A percentile compares a stretch with the other conserved stretches of the same genome.
These are phyloP conservation scores for Zosterops japonicus DNA, from an alignment of 2,113 vertebrate genomes.

Conservation along the genomic window DNA sequence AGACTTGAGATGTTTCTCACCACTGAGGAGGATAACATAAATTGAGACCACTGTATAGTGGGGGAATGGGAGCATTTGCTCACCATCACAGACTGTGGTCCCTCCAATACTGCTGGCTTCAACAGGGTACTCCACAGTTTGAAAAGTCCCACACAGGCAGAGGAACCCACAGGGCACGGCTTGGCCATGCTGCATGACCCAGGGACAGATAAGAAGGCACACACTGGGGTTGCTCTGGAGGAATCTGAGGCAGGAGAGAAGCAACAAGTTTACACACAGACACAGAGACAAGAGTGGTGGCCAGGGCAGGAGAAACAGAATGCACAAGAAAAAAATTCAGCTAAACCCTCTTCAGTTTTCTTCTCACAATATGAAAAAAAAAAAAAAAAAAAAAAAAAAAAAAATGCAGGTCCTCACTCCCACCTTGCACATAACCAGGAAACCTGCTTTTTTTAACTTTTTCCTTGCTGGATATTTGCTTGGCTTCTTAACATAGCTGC, in stretches of 20 bases:
- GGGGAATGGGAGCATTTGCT: not conserved
- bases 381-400: not conserved
- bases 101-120: not conserved
- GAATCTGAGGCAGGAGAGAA: not conserved
- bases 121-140: fast-evolving
- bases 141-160: fast-evolving
- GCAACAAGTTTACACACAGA: not conserved
- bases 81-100: not conserved
- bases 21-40: not conserved
- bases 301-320: not conserved
- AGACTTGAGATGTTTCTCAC: not conserved
- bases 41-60: fast-evolving
- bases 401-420: not conserved
- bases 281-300: too few species aligned
- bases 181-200: fast-evolving
- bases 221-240: fast-evolving
- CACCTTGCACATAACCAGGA: not conserved
- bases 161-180: fast-evolving
- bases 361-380: not conserved
- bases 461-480: not conserved
- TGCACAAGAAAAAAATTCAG: fast-evolving
- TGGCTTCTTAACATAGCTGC: not conserved
- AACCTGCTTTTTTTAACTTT: not conserved
- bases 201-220: fast-evolving
- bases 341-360: not conserved